phyloP scores from a whole-genome alignment of 2,113 vertebrate genomes.

The Mobula hypostoma region DNA sequence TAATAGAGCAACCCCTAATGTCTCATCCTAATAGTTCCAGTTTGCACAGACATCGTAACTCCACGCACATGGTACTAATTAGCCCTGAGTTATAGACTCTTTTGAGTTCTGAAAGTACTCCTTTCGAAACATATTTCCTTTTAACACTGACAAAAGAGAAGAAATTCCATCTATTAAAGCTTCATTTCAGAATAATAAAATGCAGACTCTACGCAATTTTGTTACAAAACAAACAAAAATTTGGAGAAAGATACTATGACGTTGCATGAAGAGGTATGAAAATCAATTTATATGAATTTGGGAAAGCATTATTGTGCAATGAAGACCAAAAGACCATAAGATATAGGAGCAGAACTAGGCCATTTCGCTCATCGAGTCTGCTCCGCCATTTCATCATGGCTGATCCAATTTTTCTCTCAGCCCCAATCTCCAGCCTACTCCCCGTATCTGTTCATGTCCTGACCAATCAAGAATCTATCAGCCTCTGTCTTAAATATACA shows the following conservation, averaged over 20 bases:
- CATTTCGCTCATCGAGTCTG: too few relatives aligned
- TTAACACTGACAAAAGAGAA: background rate
- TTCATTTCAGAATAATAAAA: background rate
- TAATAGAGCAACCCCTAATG: background rate
- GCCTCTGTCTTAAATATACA: too few relatives aligned
- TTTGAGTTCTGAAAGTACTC: background rate
- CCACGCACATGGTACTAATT: background rate
- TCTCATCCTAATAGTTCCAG: background rate
- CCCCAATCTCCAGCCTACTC: too few relatives aligned
- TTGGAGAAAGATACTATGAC: too few relatives aligned
- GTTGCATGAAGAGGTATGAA: background rate
- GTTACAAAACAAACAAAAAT: background rate
- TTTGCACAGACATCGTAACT: background rate
- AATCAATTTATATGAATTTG: background rate
- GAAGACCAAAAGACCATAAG: too few relatives aligned
- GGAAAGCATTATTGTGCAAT: background rate
- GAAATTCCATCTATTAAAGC: constrained; percentile 11
- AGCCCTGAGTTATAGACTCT: background rate
- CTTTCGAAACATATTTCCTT: background rate
- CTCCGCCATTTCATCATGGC: too few relatives aligned
- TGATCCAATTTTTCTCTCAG: too few relatives aligned
- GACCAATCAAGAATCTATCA: too few relatives aligned
- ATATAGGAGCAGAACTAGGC: too few relatives aligned
- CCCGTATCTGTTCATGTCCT: too few relatives aligned
- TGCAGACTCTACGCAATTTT: background rate